Conservation (phyloP, 2,888 invertebrate species). For the Netelia inedita region DNA sequence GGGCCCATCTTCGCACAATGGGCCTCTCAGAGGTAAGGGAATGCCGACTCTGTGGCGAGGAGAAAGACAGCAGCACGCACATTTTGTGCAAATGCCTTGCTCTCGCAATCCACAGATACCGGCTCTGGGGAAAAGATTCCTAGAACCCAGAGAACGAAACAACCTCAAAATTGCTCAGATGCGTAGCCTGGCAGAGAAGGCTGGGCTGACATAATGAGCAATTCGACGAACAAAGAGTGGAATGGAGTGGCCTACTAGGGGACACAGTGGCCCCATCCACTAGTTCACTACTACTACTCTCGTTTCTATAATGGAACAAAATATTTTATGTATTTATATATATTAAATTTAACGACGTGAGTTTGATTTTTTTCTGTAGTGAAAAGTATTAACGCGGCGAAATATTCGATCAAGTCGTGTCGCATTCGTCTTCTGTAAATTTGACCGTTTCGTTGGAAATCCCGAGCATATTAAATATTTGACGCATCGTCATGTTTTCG, state of each 20-base stretch:
- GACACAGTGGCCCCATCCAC: not conserved
- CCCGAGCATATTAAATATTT: constrained; percentile 86
- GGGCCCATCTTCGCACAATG: not conserved
- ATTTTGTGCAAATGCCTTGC: not conserved
- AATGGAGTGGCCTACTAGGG: not conserved
- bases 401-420: constrained; percentile 74
- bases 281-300: not conserved
- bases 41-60: not conserved
- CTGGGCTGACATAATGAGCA: not conserved
- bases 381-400: not conserved
- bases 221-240: constrained; percentile 4
- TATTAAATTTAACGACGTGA: not conserved
- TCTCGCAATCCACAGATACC: constrained; percentile 3
- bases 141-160: not conserved
- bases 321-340: constrained; percentile 2
- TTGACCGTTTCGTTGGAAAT: constrained; percentile 86
- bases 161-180: not conserved
- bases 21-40: not conserved
- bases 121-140: not conserved
- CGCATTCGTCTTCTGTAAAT: constrained; percentile 86
- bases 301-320: not conserved
- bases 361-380: not conserved
- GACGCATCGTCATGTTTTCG: constrained; percentile 85
- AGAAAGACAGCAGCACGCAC: not conserved
- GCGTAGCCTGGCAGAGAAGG: constrained; percentile 4